Evolutionary conservation across 2,888 invertebrate genomes (phyloP), one percentile per base, ranked within the genome.

Genomic region (Drosophila tanythrix): DNA sequence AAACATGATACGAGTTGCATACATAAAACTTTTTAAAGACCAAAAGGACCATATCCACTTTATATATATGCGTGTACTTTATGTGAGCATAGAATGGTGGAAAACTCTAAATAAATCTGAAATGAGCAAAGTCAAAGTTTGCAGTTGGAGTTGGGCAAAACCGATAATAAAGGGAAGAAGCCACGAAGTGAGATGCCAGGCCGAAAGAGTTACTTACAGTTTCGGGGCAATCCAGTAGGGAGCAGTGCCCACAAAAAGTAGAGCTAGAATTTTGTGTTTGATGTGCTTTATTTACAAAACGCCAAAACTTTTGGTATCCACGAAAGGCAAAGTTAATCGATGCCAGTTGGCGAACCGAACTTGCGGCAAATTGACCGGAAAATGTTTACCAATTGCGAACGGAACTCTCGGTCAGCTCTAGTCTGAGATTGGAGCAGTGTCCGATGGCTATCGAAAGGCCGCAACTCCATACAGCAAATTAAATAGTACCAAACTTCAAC

Each of bases 341-440:
- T 79, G 89, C 70, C 74, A 73, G 77, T 79, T 75, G 75, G 60
- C 56, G 52, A 61, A 70, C 70, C 67, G 27, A 79, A 78, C 68
- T 82, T 79, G 31, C 70, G 71, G 70, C 85, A 87, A 88, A 87
- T 87, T 87, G 86, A 88, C 81, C 86, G 89, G 86, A 87, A 87
- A 87, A 87, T 87, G 86, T 87, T 87, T 88, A 84, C 86, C 89
- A 89, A 87, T 87, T 87, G 88, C 74, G 63, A 77, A 74, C 80
- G 83, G 76, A 85, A 81, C 75, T 72, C 52, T 50, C 52, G 21
- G 36, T 43, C 56, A 31, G 36, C 55, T 60, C 70, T 57, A 55
- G 59, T 57, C 76, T 35, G 79, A 76, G 85, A 84, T 88, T 87
- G 36, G 62, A 21, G 56, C 53, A 57, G 25, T 63, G 65, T 38